These are phyloP conservation scores for Drosophila nr. perissopoda DNA, from an alignment of 2,888 invertebrate species.

Conservation along the genomic window DNA sequence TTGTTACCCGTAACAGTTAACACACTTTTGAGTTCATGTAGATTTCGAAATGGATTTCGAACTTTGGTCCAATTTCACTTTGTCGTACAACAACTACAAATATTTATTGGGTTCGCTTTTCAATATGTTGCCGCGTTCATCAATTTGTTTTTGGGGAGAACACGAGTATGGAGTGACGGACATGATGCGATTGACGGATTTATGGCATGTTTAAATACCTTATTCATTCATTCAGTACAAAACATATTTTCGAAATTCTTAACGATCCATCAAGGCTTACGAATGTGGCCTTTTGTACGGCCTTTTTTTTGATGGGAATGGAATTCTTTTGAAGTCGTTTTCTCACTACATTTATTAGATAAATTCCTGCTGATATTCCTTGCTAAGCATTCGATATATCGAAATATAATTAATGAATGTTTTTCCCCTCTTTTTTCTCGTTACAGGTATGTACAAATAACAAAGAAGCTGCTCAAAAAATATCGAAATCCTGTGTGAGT, in stretches of 20 bases:
- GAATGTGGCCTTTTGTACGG: neutral
- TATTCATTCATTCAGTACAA: slow-evolving; percentile 1
- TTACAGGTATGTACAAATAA: slow-evolving; percentile 64
- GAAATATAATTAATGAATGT: slow-evolving; percentile 43
- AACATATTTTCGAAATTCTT: slow-evolving; percentile 5
- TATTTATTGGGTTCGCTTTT: slow-evolving; percentile 21
- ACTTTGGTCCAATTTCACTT: slow-evolving; percentile 78
- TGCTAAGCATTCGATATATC: neutral
- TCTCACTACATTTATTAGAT: neutral
- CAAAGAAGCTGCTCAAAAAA: slow-evolving; percentile 8
- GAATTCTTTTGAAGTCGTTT: slow-evolving; percentile 2
- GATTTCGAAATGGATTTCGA: slow-evolving; percentile 74
- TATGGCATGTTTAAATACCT: slow-evolving; percentile 32
- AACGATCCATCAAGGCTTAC: slow-evolving; percentile 11
- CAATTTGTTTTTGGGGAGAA: slow-evolving; percentile 10
- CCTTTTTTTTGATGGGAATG: neutral
- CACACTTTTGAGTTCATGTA: slow-evolving; percentile 55
- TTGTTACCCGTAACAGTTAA: slow-evolving; percentile 47
- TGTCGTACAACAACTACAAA: slow-evolving; percentile 26
- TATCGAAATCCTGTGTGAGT: slow-evolving; percentile 27
- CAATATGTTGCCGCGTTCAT: neutral
- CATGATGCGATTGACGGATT: slow-evolving; percentile 30
- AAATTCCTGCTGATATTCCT: neutral
- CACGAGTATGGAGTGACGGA: slow-evolving; percentile 24
- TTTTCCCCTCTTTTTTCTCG: slow-evolving; percentile 16